phyloP scores from a whole-genome alignment of 2,888 invertebrate species.

The Cantharis rustica region DNA sequence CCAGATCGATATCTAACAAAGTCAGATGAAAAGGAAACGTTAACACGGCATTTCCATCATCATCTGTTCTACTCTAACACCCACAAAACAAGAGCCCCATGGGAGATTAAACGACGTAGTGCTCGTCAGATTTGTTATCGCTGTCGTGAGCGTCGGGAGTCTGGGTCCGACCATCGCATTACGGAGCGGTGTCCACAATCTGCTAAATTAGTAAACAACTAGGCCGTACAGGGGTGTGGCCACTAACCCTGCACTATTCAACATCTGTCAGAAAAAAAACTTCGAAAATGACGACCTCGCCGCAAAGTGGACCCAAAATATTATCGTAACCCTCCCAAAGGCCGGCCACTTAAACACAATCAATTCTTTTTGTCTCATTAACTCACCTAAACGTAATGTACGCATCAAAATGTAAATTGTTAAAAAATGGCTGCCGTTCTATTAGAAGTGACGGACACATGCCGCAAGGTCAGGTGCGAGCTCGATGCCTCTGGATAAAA shows the following conservation, averaged over 20 bases:
- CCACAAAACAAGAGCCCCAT: constrained; percentile 21
- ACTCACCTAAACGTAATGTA: constrained; percentile 16
- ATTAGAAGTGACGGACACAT: constrained; percentile 26
- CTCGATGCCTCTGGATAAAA: constrained; percentile 41
- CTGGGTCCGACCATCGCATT: constrained; percentile 24
- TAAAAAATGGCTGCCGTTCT: constrained; percentile 29
- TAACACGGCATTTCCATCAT: constrained; percentile 45
- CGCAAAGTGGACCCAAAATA: background rate
- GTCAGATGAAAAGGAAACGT: constrained; percentile 45
- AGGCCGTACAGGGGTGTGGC: constrained; percentile 39
- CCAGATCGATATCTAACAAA: constrained; percentile 44
- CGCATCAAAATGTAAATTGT: constrained; percentile 12
- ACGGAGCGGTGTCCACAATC: constrained; percentile 36
- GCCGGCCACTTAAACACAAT: constrained; percentile 13
- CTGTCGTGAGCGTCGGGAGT: constrained; percentile 24
- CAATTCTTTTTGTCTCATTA: background rate
- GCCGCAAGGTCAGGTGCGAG: constrained; percentile 45
- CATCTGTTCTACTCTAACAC: constrained; percentile 40
- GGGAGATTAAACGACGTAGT: constrained; percentile 30
- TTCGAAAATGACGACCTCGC: background rate
- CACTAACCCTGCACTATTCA: constrained; percentile 14
- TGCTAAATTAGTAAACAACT: constrained; percentile 40
- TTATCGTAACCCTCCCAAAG: background rate
- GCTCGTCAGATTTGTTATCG: constrained; percentile 32
- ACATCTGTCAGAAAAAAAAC: background rate